phyloP scores from a whole-genome alignment of 2,888 invertebrate genomes.

The Macroteleia sp. region DNA sequence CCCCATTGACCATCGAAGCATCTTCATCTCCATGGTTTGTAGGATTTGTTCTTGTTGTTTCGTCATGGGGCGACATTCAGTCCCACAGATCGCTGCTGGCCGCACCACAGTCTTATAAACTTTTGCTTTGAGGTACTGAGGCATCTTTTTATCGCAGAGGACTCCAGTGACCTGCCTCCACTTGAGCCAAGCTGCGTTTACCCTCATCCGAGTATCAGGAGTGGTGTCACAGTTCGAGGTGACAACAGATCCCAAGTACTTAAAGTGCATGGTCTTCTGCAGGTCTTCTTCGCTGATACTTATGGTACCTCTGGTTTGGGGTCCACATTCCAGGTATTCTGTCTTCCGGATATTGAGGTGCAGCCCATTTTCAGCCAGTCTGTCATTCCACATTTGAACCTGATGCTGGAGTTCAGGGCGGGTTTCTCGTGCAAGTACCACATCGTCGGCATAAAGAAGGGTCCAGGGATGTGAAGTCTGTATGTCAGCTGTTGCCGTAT shows the following conservation, averaged over 20 bases:
- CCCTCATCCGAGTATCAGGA: background rate
- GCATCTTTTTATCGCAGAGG: background rate
- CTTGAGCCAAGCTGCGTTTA: background rate
- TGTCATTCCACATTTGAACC: background rate
- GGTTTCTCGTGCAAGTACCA: too few species aligned
- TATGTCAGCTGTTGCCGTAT: background rate
- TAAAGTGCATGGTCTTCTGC: background rate
- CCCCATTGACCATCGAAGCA: background rate
- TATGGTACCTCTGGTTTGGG: background rate
- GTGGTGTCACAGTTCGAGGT: background rate
- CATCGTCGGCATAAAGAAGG: background rate
- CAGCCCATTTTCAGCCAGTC: background rate
- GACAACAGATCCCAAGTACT: background rate
- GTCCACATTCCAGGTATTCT: background rate
- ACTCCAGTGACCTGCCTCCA: background rate
- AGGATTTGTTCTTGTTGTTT: background rate
- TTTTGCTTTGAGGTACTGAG: background rate
- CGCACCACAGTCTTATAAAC: background rate
- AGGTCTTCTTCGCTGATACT: background rate
- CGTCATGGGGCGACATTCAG: background rate
- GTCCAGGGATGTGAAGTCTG: background rate
- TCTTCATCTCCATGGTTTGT: background rate
- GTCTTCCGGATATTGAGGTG: background rate
- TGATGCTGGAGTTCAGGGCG: too few species aligned
- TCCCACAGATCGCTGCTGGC: background rate